Conservation (phyloP, 1,140 invertebrate species). For the Copidosoma floridanum region DNA sequence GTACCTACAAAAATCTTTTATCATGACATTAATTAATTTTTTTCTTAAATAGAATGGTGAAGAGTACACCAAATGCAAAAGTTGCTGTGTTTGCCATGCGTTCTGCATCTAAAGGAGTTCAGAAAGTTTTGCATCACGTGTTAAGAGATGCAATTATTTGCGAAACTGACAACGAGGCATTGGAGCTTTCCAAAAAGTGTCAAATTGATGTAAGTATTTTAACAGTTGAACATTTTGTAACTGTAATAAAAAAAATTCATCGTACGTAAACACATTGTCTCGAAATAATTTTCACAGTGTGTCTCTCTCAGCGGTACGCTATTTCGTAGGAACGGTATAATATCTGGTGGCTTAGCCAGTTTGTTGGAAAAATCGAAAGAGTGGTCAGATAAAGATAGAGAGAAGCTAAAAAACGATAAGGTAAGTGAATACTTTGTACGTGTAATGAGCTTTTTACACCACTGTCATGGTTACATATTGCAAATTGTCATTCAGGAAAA, state of each 20-base stretch:
- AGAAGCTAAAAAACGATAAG: conserved; percentile 77
- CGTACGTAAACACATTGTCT: no score
- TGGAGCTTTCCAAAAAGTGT: conserved; percentile 73
- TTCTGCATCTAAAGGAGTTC: conserved; percentile 83
- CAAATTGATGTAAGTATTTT: conserved; percentile 63
- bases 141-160: conserved; percentile 94
- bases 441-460: background rate
- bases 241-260: no score
- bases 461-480: background rate
- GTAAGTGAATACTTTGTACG: background rate
- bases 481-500: background rate
- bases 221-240: no score
- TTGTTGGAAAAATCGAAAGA: conserved; percentile 86
- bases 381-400: conserved; percentile 94
- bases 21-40: conserved; percentile 20
- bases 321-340: conserved; percentile 94
- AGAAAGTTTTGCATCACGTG: conserved; percentile 89
- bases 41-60: conserved; percentile 68
- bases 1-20: conserved; percentile 1
- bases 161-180: conserved; percentile 93
- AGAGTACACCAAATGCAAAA: conserved; percentile 85
- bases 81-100: conserved; percentile 91
- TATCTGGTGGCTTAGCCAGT: conserved; percentile 91
- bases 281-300: conserved; percentile 58
- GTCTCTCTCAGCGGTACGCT: conserved; percentile 95